Evolutionary conservation across 2,113 vertebrate species (phyloP).

Genomic region (Elachura formosa): DNA sequence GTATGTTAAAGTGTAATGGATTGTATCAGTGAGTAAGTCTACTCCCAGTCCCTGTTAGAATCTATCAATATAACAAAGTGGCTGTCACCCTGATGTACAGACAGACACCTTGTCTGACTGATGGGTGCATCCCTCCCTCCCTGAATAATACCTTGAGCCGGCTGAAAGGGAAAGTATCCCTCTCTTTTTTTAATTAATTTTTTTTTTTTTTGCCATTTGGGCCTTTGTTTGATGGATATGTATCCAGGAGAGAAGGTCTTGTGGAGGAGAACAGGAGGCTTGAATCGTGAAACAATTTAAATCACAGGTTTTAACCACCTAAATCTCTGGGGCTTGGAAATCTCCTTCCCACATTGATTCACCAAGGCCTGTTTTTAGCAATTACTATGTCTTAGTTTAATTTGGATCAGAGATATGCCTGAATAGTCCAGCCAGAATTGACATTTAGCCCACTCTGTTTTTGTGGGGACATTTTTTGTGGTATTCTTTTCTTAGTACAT

Average conservation of each 20-base stretch:
- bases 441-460: neutral
- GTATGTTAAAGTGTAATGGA: conserved; percentile 20
- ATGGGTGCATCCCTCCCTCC: neutral
- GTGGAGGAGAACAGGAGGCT: fast-evolving
- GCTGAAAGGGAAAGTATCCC: neutral
- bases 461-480: neutral
- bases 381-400: neutral
- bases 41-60: neutral
- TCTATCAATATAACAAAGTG: conserved; percentile 25
- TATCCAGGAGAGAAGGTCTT: neutral
- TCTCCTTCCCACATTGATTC: neutral
- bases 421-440: neutral
- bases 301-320: neutral
- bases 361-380: neutral
- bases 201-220: neutral
- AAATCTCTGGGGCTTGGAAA: neutral
- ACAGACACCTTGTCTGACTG: neutral
- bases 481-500: neutral
- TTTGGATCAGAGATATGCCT: neutral
- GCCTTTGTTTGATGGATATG: neutral
- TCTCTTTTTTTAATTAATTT: neutral
- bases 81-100: neutral
- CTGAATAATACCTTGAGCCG: neutral
- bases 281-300: neutral
- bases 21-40: conserved; percentile 28